Percentiles rank a stretch among this genome's conserved stretches.
Conservation (phyloP, 2,113 vertebrate genomes). For the Dicrurus megarhynchus region DNA sequence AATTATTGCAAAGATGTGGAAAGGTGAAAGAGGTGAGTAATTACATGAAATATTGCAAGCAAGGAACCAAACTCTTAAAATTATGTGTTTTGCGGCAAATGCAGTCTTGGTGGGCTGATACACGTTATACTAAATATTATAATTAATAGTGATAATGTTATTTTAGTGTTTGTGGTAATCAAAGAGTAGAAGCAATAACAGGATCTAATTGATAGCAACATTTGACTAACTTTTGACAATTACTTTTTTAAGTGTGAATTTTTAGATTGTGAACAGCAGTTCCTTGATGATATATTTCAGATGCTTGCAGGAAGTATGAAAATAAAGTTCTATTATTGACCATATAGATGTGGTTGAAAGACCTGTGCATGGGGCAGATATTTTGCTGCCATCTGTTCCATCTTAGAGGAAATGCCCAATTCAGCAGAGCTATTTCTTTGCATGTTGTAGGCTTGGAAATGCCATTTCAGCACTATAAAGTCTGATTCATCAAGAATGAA, state of each 20-base stretch:
- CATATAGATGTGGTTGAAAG: background rate
- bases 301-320: background rate
- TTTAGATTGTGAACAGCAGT: background rate
- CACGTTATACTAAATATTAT: constrained; percentile 10
- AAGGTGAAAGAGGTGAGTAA: background rate
- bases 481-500: constrained; percentile 50
- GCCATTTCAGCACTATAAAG: constrained; percentile 52
- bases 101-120: background rate
- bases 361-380: background rate
- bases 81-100: background rate
- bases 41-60: background rate
- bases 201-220: constrained; percentile 4
- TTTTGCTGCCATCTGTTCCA: constrained; percentile 3
- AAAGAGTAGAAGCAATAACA: background rate
- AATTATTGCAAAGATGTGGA: constrained; percentile 3
- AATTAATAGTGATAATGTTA: constrained; percentile 35
- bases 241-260: background rate
- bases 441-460: constrained; percentile 54
- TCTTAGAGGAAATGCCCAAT: constrained; percentile 1
- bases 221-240: constrained; percentile 48
- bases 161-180: constrained; percentile 43
- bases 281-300: background rate
- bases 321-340: background rate
- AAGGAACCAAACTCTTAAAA: background rate
- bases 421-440: constrained; percentile 54